Conservation (phyloP, 1,140 invertebrate species). For the Copidosoma floridanum region DNA sequence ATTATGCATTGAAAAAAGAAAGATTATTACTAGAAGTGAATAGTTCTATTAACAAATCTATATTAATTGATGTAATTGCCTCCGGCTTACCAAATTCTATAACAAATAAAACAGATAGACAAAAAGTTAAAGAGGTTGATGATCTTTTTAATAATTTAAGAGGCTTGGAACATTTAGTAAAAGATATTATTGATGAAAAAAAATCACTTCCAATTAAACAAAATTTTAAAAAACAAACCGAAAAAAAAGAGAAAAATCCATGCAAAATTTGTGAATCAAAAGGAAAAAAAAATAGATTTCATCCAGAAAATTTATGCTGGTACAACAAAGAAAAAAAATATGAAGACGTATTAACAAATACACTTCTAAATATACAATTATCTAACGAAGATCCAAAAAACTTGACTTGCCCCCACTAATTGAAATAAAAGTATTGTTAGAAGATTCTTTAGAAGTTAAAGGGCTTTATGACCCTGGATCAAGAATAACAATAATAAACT, state of each 20-base stretch:
- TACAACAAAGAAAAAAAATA: not conserved
- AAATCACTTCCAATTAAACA: not conserved
- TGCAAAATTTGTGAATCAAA: conserved; percentile 2
- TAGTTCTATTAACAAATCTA: not conserved
- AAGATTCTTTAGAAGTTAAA: not conserved
- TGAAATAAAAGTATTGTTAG: not conserved
- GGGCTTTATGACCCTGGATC: not conserved
- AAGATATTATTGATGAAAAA: not conserved
- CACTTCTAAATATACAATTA: not conserved
- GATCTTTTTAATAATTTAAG: conserved; percentile 11
- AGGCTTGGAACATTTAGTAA: not conserved
- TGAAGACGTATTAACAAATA: not conserved
- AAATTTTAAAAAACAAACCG: not conserved
- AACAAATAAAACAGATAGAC: not conserved
- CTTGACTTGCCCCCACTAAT: not conserved
- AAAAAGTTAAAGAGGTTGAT: not conserved
- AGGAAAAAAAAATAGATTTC: not conserved
- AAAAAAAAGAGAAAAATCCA: conserved; percentile 3
- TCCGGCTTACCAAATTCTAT: not conserved
- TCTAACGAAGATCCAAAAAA: not conserved
- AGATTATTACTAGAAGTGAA: not conserved
- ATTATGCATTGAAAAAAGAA: conserved; percentile 4
- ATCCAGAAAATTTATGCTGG: not conserved
- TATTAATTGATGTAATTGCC: not conserved
- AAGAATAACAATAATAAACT: not conserved